A percentile compares a stretch with the other conserved stretches of the same genome.
Conservation (phyloP, 2,797 vertebrate species). For the Gobio occitaniae region DNA sequence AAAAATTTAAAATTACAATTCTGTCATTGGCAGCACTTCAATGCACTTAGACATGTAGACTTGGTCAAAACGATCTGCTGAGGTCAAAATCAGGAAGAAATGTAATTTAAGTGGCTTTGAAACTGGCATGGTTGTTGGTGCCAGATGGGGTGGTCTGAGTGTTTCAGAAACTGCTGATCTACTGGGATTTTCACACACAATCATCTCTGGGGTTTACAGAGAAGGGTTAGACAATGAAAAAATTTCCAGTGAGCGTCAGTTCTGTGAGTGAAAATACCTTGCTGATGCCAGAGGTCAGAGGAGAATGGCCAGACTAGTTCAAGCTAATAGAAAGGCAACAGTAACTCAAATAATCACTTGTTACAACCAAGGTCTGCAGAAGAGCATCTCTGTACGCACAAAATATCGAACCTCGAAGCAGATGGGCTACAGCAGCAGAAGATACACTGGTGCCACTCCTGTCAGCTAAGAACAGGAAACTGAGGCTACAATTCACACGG, state of each 20-base stretch:
- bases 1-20: background rate
- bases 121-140: background rate
- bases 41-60: background rate
- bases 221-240: background rate
- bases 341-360: background rate
- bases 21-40: background rate
- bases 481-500: background rate
- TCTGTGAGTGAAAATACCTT: constrained; percentile 16
- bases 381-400: too few species aligned
- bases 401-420: too few species aligned
- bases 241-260: background rate
- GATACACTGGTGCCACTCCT: too few species aligned
- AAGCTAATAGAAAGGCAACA: background rate
- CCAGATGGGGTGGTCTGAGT: background rate
- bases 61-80: background rate
- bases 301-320: constrained; percentile 42
- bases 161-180: background rate
- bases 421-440: too few species aligned
- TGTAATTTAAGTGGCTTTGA: background rate
- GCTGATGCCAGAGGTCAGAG: constrained; percentile 53
- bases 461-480: too few species aligned
- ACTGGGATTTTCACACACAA: background rate
- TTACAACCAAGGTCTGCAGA: background rate
- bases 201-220: background rate
- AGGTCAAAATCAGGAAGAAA: background rate